Conservation (phyloP, 2,797 vertebrate genomes). For the Macropus fuliginosus region DNA sequence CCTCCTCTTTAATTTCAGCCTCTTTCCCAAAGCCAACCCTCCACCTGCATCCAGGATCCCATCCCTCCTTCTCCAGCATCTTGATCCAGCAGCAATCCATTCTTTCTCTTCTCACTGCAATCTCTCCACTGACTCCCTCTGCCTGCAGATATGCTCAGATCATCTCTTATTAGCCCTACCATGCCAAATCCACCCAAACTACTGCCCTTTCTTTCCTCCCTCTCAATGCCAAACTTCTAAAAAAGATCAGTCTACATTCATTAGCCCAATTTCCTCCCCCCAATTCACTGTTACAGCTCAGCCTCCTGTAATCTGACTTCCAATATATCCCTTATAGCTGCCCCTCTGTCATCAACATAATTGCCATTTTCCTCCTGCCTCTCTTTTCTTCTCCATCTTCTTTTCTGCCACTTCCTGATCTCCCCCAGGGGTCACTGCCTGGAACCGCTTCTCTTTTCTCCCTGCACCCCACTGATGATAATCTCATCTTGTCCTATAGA, state of each 20-base stretch:
- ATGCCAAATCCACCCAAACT: background rate
- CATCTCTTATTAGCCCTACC: background rate
- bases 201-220: background rate
- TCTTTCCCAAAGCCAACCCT: background rate
- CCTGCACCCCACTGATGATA: background rate
- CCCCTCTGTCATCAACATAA: background rate
- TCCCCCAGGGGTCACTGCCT: background rate
- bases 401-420: background rate
- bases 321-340: background rate
- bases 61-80: background rate
- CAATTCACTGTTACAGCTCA: background rate
- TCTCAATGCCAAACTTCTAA: background rate
- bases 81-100: background rate
- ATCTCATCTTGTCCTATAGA: background rate
- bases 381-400: background rate
- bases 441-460: background rate
- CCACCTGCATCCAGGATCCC: background rate
- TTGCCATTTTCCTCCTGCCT: background rate
- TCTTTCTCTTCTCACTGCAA: background rate
- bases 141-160: background rate
- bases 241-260: background rate
- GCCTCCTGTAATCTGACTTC: background rate
- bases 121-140: background rate
- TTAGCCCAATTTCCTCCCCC: background rate
- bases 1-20: background rate